Percentiles rank a stretch among this genome's conserved stretches.
These are phyloP conservation scores for Cydia fagiglandana DNA, from an alignment of 1,140 invertebrate genomes.

Conservation along the genomic window DNA sequence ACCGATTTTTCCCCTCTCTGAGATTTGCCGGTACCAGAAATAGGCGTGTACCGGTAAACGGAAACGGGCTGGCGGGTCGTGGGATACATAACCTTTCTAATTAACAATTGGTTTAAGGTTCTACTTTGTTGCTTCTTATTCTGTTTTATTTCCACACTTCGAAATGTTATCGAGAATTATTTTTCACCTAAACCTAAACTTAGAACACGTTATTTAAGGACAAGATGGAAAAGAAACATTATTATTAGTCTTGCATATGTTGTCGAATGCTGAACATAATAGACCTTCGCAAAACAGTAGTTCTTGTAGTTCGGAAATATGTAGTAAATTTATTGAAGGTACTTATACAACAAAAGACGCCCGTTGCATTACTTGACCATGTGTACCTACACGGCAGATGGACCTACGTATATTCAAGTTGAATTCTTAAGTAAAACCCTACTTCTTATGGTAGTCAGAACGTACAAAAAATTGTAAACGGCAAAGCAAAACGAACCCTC, in stretches of 20 bases:
- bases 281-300: too few relatives aligned
- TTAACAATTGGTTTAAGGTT: constrained; percentile 69
- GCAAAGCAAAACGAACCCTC: constrained; percentile 13
- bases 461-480: background rate
- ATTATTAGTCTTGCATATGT: too few relatives aligned
- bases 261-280: too few relatives aligned
- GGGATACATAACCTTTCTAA: constrained; percentile 65
- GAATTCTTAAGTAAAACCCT: background rate
- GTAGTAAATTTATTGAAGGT: too few relatives aligned
- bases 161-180: constrained; percentile 15
- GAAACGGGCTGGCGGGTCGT: constrained; percentile 61
- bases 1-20: constrained; percentile 72
- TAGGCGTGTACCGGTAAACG: constrained; percentile 65
- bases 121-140: constrained; percentile 51
- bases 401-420: too few relatives aligned
- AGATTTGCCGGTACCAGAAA: constrained; percentile 70
- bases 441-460: background rate
- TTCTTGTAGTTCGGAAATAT: too few relatives aligned
- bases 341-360: too few relatives aligned
- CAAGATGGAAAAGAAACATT: too few relatives aligned
- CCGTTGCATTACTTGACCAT: too few relatives aligned
- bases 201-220: background rate
- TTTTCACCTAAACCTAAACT: background rate
- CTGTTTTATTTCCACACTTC: constrained; percentile 12
- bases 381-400: too few relatives aligned